These are phyloP conservation scores for Drosophila vallismaia DNA, from an alignment of 2,888 invertebrate species.

Conservation along the genomic window DNA sequence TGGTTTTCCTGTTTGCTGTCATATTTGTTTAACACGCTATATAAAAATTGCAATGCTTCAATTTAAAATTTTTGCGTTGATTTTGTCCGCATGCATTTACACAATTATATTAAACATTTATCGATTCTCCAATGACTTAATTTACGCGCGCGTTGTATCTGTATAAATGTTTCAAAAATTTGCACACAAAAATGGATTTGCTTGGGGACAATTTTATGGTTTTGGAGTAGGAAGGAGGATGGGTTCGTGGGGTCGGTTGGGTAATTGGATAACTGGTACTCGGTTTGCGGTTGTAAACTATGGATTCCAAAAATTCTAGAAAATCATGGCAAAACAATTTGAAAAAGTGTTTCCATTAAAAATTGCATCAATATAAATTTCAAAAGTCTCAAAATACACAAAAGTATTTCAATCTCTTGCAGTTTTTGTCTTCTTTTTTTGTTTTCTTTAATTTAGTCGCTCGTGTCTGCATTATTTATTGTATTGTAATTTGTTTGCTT, in stretches of 20 bases:
- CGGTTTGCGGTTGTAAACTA: constrained; percentile 38
- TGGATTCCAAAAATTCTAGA: constrained; percentile 50
- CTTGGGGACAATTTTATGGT: constrained; percentile 11
- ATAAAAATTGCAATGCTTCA: constrained; percentile 62
- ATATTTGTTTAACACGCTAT: constrained; percentile 49
- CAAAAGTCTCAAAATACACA: constrained; percentile 46
- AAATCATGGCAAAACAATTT: constrained; percentile 48
- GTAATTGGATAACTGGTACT: constrained; percentile 1
- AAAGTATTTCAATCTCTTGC: constrained; percentile 37
- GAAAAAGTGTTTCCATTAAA: constrained; percentile 45
- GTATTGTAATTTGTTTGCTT: constrained; percentile 29
- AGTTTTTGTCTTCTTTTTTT: constrained; percentile 1
- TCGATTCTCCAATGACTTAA: constrained; percentile 29
- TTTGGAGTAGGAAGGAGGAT: constrained; percentile 1
- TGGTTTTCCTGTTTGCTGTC: constrained; percentile 65
- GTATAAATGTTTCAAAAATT: constrained; percentile 74
- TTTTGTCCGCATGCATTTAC: constrained; percentile 20
- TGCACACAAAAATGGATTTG: constrained; percentile 54
- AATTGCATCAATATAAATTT: constrained; percentile 46
- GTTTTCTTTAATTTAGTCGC: constrained; percentile 2
- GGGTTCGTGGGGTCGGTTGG: not conserved
- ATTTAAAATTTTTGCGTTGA: constrained; percentile 53
- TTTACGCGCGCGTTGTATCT: constrained; percentile 45
- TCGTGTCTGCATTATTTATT: constrained; percentile 17
- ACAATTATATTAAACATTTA: constrained; percentile 55